Conservation (phyloP, 2,888 invertebrate species). For the Leuctra nigra region DNA sequence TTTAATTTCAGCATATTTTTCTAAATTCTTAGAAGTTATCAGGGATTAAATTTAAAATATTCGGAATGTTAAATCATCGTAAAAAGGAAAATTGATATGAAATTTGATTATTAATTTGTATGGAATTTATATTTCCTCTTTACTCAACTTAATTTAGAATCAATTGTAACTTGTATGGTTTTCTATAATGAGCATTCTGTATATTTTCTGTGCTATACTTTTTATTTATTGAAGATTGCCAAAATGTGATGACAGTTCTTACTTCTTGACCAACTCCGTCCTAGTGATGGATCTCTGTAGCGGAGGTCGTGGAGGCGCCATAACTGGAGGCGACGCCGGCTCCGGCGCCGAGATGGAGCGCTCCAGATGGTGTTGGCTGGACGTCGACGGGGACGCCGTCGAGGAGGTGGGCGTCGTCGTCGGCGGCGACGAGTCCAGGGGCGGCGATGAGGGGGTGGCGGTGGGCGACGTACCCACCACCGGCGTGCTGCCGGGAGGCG, state of each 20-base stretch:
- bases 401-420: conserved; percentile 36
- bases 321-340: conserved; percentile 24
- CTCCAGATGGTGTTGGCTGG: conserved; percentile 25
- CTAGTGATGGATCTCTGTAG: conserved; percentile 41
- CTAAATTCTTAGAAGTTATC: too few relatives aligned
- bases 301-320: conserved; percentile 19
- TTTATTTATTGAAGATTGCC: too few relatives aligned
- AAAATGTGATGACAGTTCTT: conserved; percentile 27
- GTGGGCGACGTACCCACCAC: conserved; percentile 37
- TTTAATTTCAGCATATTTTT: too few relatives aligned
- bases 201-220: too few relatives aligned
- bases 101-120: too few relatives aligned
- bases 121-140: too few relatives aligned
- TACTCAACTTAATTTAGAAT: too few relatives aligned
- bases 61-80: too few relatives aligned
- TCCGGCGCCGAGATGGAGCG: conserved; percentile 26
- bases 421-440: conserved; percentile 31
- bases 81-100: too few relatives aligned
- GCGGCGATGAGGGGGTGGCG: conserved; percentile 27
- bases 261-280: conserved; percentile 42
- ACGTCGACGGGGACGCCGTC: conserved; percentile 31
- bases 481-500: conserved; percentile 36
- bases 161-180: too few relatives aligned
- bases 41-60: too few relatives aligned
- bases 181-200: too few relatives aligned